Percentiles rank a stretch among this genome's conserved stretches.
Evolutionary conservation across 2,888 invertebrate genomes (phyloP).

Genomic region (Mimumesa dahlbomi): DNA sequence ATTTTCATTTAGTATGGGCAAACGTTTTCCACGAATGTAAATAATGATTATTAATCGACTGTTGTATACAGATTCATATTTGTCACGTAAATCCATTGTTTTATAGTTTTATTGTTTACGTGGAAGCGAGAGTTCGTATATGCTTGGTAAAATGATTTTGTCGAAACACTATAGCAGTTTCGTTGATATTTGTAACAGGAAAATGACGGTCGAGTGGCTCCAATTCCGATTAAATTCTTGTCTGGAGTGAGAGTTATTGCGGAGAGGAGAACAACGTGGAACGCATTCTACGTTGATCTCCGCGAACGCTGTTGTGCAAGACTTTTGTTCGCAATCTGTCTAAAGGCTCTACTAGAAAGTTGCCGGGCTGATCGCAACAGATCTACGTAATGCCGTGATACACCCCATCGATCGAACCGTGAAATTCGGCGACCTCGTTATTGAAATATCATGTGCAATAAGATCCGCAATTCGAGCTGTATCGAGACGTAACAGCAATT

Average conservation of each 20-base stretch:
- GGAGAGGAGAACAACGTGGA: constrained; percentile 27
- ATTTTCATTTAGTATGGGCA: no score
- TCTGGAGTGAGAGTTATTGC: constrained; percentile 40
- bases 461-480: no score
- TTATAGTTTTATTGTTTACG: no score
- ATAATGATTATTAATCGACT: no score
- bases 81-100: no score
- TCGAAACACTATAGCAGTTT: no score
- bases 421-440: constrained; percentile 24
- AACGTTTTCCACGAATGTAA: no score
- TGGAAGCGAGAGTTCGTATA: no score
- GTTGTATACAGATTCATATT: no score
- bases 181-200: constrained; percentile 1
- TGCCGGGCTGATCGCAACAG: constrained; percentile 25
- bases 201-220: constrained; percentile 3
- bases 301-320: constrained; percentile 49
- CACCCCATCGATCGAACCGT: background rate
- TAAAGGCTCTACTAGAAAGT: constrained; percentile 52
- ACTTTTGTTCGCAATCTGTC: constrained; percentile 40
- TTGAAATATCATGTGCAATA: no score
- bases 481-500: no score
- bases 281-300: constrained; percentile 41
- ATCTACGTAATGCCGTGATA: constrained; percentile 14
- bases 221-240: constrained; percentile 12
- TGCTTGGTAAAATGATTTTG: no score